Conservation (phyloP, 2,888 invertebrate species). For the Campoplex nolae region DNA sequence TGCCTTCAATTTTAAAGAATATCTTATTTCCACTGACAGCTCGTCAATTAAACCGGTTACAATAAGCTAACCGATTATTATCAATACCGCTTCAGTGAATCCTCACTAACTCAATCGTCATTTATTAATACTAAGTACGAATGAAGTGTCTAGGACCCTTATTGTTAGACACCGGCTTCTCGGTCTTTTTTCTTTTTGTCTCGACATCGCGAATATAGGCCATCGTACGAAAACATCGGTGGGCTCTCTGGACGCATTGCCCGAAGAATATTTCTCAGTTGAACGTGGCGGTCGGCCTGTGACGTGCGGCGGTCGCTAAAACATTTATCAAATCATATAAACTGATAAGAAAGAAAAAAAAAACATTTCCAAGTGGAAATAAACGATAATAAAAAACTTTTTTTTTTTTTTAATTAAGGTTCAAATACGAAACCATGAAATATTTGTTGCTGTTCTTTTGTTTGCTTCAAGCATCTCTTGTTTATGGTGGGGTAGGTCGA, state of each 20-base stretch:
- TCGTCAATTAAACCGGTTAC: too few species aligned
- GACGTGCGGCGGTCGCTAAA: conserved; percentile 29
- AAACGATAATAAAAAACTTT: neutral
- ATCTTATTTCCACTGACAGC: neutral
- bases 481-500: conserved; percentile 76
- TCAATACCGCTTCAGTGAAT: neutral
- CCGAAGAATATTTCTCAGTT: conserved; percentile 54
- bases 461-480: conserved; percentile 71
- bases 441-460: conserved; percentile 68
- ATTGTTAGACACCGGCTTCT: conserved; percentile 7
- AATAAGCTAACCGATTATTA: neutral
- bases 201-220: conserved; percentile 64
- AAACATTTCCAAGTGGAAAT: neutral
- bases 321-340: conserved; percentile 1
- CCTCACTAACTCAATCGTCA: conserved; percentile 5
- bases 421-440: conserved; percentile 69
- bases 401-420: neutral
- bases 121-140: neutral
- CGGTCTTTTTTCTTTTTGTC: conserved; percentile 22
- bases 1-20: neutral
- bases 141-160: conserved; percentile 38
- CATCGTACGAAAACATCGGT: conserved; percentile 60
- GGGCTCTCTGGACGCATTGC: conserved; percentile 22
- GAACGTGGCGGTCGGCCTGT: conserved; percentile 52
- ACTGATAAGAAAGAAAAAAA: conserved; percentile 23